These are phyloP conservation scores for Sarcophaga carnaria DNA, from an alignment of 2,888 invertebrate species.

Conservation along the genomic window DNA sequence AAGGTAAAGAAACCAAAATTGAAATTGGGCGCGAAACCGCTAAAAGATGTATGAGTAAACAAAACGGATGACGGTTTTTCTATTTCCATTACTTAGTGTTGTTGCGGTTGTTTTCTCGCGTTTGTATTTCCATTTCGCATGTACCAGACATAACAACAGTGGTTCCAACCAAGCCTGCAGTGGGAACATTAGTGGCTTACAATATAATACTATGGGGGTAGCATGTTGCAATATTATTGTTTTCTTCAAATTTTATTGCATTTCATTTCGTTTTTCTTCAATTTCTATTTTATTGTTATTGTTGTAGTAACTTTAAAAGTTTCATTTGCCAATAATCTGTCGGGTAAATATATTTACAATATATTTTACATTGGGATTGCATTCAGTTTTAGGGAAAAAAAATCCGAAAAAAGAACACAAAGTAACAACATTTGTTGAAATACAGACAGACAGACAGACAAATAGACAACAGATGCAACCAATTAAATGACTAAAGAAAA, in stretches of 20 bases:
- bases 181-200: constrained; percentile 14
- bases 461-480: constrained; percentile 55
- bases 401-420: constrained; percentile 14
- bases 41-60: constrained; percentile 39
- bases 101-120: background rate
- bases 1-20: background rate
- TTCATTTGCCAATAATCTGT: constrained; percentile 53
- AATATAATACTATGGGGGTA: constrained; percentile 3
- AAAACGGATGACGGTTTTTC: constrained; percentile 33
- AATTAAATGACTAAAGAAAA: constrained; percentile 37
- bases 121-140: constrained; percentile 1
- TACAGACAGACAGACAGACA: background rate
- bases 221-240: constrained; percentile 41
- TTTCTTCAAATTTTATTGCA: background rate
- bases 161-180: constrained; percentile 2
- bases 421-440: constrained; percentile 54
- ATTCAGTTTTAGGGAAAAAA: background rate
- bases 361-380: constrained; percentile 1
- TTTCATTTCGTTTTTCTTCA: constrained; percentile 19
- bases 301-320: constrained; percentile 34
- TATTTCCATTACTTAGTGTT: constrained; percentile 1
- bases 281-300: constrained; percentile 11
- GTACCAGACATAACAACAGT: constrained; percentile 18
- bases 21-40: constrained; percentile 38
- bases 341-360: constrained; percentile 25